phyloP scores from a whole-genome alignment of 2,113 vertebrate species.

The Saguinus midas region DNA sequence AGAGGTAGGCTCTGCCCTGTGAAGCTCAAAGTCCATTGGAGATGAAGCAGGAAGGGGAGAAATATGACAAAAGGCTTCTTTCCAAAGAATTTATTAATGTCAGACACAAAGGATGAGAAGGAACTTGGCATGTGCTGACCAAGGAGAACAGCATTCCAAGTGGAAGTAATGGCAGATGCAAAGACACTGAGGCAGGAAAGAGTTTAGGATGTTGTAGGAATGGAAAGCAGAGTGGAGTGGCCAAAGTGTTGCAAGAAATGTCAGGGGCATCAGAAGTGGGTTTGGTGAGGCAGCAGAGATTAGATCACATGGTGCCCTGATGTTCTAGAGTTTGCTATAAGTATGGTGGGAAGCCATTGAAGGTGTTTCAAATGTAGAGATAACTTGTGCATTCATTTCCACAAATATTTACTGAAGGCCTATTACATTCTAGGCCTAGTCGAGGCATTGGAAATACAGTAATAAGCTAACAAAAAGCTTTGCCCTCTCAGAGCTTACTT shows the following conservation, averaged over 20 bases:
- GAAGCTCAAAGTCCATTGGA: not conserved
- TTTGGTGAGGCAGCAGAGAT: not conserved
- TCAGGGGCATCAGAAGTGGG: not conserved
- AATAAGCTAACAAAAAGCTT: not conserved
- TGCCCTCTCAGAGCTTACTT: not conserved
- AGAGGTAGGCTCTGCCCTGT: not conserved
- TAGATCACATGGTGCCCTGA: not conserved
- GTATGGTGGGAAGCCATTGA: not conserved
- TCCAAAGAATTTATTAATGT: not conserved
- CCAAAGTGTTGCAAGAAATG: not conserved
- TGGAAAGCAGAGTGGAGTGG: not conserved
- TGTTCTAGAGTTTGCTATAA: not conserved
- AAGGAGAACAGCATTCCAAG: not conserved
- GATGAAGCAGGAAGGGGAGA: not conserved
- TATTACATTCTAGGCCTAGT: not conserved
- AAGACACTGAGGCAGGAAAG: not conserved
- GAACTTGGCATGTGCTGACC: not conserved
- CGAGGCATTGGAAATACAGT: not conserved
- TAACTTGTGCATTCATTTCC: not conserved
- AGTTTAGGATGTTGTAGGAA: not conserved
- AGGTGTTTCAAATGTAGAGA: not conserved
- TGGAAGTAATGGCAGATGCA: not conserved
- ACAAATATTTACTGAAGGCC: not conserved
- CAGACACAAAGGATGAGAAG: not conserved
- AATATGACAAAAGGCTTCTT: not conserved